Evolutionary conservation across 2,888 invertebrate species (phyloP), one percentile per base, ranked within the genome.

Genomic region (Orthosia cruda): DNA sequence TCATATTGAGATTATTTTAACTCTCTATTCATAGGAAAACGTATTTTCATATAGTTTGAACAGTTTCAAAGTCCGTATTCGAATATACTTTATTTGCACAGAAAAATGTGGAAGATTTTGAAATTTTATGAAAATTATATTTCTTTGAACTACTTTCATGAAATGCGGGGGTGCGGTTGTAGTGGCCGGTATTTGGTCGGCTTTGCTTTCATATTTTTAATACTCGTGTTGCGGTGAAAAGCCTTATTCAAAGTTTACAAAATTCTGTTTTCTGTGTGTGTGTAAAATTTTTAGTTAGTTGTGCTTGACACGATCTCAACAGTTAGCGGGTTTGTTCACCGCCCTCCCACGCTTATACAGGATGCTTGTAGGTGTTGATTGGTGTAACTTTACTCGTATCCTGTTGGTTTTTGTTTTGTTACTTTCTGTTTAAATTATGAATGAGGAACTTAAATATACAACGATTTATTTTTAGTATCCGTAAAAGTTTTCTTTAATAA

Each of bases 181-280:
- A 81, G 83, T 84, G 87, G 81, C 73, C 85, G 87, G 86, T 85
- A 71, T 88, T 89, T 88, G 87, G 89, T 75, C 71, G 81, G 78
- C 80, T 71, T 80, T 77, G 81, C 82, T 82, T 90, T 91, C 87
- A 92, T 92, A 91, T 92, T 92, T 93, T 91, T 93, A 91, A 92
- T 91, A 87, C 81, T 82, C 73, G 75, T 80, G 87, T 88, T 89
- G 90, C 90, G 85, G 88, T 88, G 87, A 88, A 89, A 89, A 87
- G 79, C 76, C 71, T 80, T 47, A 89, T 88, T 88, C 87, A 87
- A 45, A 47, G 75, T 86, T 82, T 87, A 87, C 78, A 83, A 88
- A 88, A 86, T 89, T 89, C 81, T 79, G 83, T 81, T 84, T 81
- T 79, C 79, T n/a, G n/a, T n/a, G n/a, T n/a, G n/a, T n/a, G n/a